A percentile compares a stretch with the other conserved stretches of the same genome.
Evolutionary conservation across 2,797 vertebrate species (phyloP).

Genomic region (Xenopus petersii): DNA sequence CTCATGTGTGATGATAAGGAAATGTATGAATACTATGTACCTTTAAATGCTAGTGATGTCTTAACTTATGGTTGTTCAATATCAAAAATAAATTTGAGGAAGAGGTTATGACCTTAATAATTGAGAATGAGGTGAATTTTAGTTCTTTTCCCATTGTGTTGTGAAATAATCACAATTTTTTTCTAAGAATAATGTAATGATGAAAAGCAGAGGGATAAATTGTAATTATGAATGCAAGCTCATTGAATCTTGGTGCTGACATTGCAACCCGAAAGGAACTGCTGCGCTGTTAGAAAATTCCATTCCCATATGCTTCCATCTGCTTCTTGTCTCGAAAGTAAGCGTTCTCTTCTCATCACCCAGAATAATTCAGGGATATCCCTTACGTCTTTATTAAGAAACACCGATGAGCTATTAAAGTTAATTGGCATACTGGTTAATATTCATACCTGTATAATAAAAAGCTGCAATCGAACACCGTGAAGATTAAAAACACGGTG

Average conservation of each 20-base stretch:
- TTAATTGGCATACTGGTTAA: slow-evolving; percentile 12
- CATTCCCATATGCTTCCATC: slow-evolving; percentile 4
- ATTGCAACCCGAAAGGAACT: slow-evolving; percentile 9
- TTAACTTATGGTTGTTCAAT: too few species aligned
- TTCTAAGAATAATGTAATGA: too few species aligned
- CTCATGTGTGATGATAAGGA: too few species aligned
- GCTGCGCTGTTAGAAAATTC: slow-evolving; percentile 13
- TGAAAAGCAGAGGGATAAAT: slow-evolving; percentile 3
- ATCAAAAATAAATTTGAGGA: too few species aligned
- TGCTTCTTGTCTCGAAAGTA: slow-evolving; percentile 7
- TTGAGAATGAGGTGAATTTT: too few species aligned
- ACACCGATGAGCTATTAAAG: slow-evolving; percentile 1
- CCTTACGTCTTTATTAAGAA: slow-evolving; percentile 22
- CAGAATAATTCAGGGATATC: slow-evolving; percentile 16
- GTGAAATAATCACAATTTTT: too few species aligned
- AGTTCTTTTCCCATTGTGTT: too few species aligned
- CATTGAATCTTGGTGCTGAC: slow-evolving; percentile 32
- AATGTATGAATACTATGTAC: too few species aligned
- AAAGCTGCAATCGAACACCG: slow-evolving; percentile 9
- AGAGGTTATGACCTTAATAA: too few species aligned
- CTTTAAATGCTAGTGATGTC: too few species aligned
- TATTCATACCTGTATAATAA: slow-evolving; percentile 9
- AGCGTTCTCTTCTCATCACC: slow-evolving; percentile 8
- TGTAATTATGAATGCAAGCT: slow-evolving; percentile 22
- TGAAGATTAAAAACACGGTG: background rate